A percentile compares a stretch with the other conserved stretches of the same genome.
Conservation (phyloP, 2,113 vertebrate species). For the Trematomus loennbergii region DNA sequence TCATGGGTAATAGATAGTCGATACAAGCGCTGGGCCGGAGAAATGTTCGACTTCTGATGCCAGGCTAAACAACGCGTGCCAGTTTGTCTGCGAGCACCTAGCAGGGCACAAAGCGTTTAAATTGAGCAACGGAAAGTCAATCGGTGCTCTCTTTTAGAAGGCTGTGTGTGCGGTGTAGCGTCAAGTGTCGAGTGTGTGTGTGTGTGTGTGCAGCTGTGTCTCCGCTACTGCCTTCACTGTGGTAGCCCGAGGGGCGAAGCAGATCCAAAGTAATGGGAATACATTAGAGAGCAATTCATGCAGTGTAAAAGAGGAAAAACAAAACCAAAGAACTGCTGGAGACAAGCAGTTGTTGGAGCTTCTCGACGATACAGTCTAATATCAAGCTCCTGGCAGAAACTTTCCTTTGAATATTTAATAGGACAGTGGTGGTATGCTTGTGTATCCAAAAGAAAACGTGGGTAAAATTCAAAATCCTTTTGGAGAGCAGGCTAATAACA, state of each 20-base stretch:
- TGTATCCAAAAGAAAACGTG: slow-evolving; percentile 36
- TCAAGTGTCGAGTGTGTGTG: slow-evolving; percentile 49
- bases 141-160: slow-evolving; percentile 63
- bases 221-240: slow-evolving; percentile 67
- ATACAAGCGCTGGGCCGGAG: slow-evolving; percentile 38
- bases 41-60: slow-evolving; percentile 58
- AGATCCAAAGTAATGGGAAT: slow-evolving; percentile 82
- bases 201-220: slow-evolving; percentile 50
- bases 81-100: slow-evolving; percentile 73
- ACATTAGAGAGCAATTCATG: slow-evolving; percentile 82
- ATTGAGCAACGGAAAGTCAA: slow-evolving; percentile 79
- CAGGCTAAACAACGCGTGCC: slow-evolving; percentile 64
- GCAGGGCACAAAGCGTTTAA: slow-evolving; percentile 73
- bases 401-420: slow-evolving; percentile 78
- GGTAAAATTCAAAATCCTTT: slow-evolving; percentile 51
- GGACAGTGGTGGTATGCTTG: slow-evolving; percentile 56
- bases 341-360: slow-evolving; percentile 72
- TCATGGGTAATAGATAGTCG: slow-evolving; percentile 64
- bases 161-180: slow-evolving; percentile 56
- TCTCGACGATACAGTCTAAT: slow-evolving; percentile 61
- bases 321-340: slow-evolving; percentile 76
- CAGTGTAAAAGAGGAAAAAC: slow-evolving; percentile 73
- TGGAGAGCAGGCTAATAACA: slow-evolving; percentile 35
- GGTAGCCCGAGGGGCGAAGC: slow-evolving; percentile 75
- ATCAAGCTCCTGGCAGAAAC: slow-evolving; percentile 73